These are phyloP conservation scores for Dolichotis patagonum DNA, from an alignment of 2,113 vertebrate species.

Conservation along the genomic window DNA sequence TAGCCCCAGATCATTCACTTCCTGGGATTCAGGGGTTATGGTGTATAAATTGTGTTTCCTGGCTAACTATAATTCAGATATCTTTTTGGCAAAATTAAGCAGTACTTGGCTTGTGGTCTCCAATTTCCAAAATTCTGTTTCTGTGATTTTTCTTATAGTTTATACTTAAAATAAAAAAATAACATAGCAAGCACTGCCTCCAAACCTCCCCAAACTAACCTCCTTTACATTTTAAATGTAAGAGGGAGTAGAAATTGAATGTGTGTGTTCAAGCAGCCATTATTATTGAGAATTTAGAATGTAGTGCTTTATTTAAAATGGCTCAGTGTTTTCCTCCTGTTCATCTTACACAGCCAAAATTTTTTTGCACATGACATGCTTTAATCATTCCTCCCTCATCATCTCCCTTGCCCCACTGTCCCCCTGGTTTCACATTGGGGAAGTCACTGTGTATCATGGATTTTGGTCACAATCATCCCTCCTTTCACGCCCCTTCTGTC, in stretches of 20 bases:
- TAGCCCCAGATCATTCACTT: background rate
- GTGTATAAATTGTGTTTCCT: background rate
- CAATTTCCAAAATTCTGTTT: conserved; percentile 32
- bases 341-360: background rate
- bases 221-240: conserved; percentile 1
- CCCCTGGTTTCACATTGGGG: background rate
- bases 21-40: background rate
- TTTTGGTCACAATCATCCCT: background rate
- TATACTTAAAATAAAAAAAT: background rate
- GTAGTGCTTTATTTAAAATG: conserved; percentile 29
- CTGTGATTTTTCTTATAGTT: background rate
- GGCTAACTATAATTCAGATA: background rate
- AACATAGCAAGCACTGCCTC: background rate
- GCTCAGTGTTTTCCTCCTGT: background rate
- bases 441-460: background rate
- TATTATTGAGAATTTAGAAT: background rate
- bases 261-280: background rate
- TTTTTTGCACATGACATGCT: background rate
- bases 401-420: background rate
- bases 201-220: background rate
- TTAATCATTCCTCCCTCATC: background rate
- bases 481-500: background rate
- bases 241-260: background rate
- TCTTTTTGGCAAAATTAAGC: background rate
- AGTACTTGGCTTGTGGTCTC: background rate